phyloP scores from a whole-genome alignment of 2,797 vertebrate species.

The Centroberyx gerrardi region DNA sequence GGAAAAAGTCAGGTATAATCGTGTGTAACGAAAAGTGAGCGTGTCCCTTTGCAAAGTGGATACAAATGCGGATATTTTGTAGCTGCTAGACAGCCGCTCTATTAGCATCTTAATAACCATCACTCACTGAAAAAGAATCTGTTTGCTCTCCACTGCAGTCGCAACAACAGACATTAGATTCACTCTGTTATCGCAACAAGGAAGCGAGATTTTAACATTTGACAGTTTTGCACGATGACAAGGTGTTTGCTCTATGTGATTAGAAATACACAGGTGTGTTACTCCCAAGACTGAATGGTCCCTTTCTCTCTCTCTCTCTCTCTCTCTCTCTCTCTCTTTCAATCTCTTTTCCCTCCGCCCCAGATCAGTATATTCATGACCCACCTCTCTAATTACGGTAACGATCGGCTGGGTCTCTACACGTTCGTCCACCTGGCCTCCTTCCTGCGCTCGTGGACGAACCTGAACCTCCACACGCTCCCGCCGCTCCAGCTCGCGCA shows the following conservation, averaged over 20 bases:
- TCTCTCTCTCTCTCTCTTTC: constrained; percentile 6
- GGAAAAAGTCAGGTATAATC: constrained; percentile 58
- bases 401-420: constrained; percentile 96
- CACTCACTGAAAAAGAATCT: constrained; percentile 55
- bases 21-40: constrained; percentile 50
- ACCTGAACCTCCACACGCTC: constrained; percentile 91
- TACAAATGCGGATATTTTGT: constrained; percentile 51
- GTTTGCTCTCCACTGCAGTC: constrained; percentile 60
- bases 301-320: not conserved
- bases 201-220: constrained; percentile 62
- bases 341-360: not conserved
- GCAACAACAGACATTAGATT: constrained; percentile 60
- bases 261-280: not conserved
- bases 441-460: constrained; percentile 94
- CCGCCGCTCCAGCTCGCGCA: constrained; percentile 92
- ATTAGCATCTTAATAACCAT: constrained; percentile 48
- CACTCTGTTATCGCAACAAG: constrained; percentile 35
- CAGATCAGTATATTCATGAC: constrained; percentile 99
- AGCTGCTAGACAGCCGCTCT: constrained; percentile 42
- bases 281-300: no score
- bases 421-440: constrained; percentile 95
- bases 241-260: not conserved
- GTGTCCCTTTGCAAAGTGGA: constrained; percentile 49
- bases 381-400: constrained; percentile 97
- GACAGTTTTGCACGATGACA: constrained; percentile 41